These are phyloP conservation scores for Dexiosoma caninum DNA, from an alignment of 2,888 invertebrate genomes.

Conservation along the genomic window DNA sequence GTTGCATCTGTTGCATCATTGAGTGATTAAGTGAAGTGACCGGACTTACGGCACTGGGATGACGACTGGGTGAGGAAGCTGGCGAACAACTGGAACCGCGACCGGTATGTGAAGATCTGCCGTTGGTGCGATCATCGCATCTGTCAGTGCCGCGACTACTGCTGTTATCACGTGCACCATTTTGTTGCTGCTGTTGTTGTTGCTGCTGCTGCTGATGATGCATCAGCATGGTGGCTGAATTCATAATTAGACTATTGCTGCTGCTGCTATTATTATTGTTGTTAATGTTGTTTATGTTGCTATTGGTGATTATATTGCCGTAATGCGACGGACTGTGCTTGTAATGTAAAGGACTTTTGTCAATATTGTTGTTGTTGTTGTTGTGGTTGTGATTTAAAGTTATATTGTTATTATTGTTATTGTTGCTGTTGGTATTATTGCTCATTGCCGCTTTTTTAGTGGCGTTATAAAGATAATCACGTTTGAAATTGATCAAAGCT, in stretches of 20 bases:
- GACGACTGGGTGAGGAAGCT: slow-evolving; percentile 75
- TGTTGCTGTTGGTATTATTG: slow-evolving; percentile 66
- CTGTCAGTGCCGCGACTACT: slow-evolving; percentile 69
- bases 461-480: slow-evolving; percentile 66
- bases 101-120: slow-evolving; percentile 71
- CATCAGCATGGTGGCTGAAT: slow-evolving; percentile 74
- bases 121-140: slow-evolving; percentile 69
- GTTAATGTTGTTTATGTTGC: no score
- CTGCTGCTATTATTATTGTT: slow-evolving; percentile 63
- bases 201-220: slow-evolving; percentile 74
- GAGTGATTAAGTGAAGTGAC: slow-evolving; percentile 77
- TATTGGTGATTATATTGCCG: slow-evolving; percentile 49
- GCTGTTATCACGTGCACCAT: slow-evolving; percentile 72
- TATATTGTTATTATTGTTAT: slow-evolving; percentile 28
- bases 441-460: slow-evolving; percentile 66
- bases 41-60: slow-evolving; percentile 76
- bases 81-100: slow-evolving; percentile 77
- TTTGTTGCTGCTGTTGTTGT: slow-evolving; percentile 72
- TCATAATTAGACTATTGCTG: slow-evolving; percentile 67
- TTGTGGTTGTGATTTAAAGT: slow-evolving; percentile 57
- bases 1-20: slow-evolving; percentile 79
- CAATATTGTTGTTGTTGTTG: slow-evolving; percentile 60
- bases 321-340: slow-evolving; percentile 61
- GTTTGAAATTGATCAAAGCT: slow-evolving; percentile 64
- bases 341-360: slow-evolving; percentile 61